Evolutionary conservation across 2,888 invertebrate genomes (phyloP), one percentile per base, ranked within the genome.

Genomic region (Melipona beecheii): DNA sequence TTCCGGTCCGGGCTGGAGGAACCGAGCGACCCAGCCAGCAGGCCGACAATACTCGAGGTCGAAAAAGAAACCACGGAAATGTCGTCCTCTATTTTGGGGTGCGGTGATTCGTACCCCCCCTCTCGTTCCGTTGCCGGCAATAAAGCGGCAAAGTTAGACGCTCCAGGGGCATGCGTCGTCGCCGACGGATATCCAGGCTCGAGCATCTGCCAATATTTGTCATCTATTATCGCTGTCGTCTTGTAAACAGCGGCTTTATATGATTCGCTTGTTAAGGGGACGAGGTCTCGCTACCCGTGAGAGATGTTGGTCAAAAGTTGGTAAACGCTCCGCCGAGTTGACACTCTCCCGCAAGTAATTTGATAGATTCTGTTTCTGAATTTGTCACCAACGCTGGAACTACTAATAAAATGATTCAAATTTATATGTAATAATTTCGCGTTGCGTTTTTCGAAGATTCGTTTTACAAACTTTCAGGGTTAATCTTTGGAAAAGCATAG

Each of bases 141-240:
- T 89, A 86, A 90, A 88, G 88, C 56, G 89, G 74, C 84, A 69
- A 54, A 79, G 77, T 78, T 77, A 78, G 76, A 75, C 75, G 77
- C 75, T 73, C 9, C 52, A 36, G 78, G 75, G 83, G 78, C 77
- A 68, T 79, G 76, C 77, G 65, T 79, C 74, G 27, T 31, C 65
- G 68, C 43, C 43, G 43, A 43, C 58, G 60, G 49, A 69, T 50
- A 64, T n/a, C 17, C 21, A 43, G 15, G 64, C 68, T 93, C 90
- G 92, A 93, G 93, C 94, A 94, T 94, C 94, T 94, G 94, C 93
- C 92, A 94, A 94, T 94, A 94, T 94, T 94, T 94, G 94, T 93
- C 94, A 92, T 94, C 92, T 85, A 94, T 94, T 94, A 94, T 94
- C 93, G 92, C 87, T 88, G 84, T 84, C 74, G 86, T 81, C 90